Percentiles rank a stretch among this genome's conserved stretches.
phyloP scores from a whole-genome alignment of 2,888 invertebrate species.

The Catocala sponsa region DNA sequence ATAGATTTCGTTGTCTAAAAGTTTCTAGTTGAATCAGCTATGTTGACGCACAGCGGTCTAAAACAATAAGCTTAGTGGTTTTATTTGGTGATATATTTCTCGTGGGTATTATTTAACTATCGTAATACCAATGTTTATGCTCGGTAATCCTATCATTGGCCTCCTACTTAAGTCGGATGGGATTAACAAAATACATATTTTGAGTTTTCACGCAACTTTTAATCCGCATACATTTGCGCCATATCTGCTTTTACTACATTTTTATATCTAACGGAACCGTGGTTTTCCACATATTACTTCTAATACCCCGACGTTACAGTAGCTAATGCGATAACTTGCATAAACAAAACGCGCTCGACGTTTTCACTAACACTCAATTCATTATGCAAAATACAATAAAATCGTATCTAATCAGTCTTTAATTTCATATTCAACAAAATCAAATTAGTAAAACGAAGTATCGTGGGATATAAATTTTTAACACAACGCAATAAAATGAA shows the following conservation, averaged over 20 bases:
- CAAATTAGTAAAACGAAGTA: constrained; percentile 75
- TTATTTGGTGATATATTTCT: constrained; percentile 4
- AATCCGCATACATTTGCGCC: constrained; percentile 42
- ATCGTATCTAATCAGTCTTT: constrained; percentile 72
- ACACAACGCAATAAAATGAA: constrained; percentile 76
- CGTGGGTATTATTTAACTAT: constrained; percentile 7
- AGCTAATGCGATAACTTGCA: constrained; percentile 39
- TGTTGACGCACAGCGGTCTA: neutral
- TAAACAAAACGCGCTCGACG: constrained; percentile 30
- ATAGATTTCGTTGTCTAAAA: neutral
- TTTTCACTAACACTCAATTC: constrained; percentile 53
- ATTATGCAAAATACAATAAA: constrained; percentile 70
- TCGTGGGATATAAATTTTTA: constrained; percentile 76
- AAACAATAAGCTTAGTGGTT: constrained; percentile 5
- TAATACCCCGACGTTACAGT: constrained; percentile 20
- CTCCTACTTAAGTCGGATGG: constrained; percentile 43
- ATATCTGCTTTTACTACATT: constrained; percentile 36
- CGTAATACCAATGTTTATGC: constrained; percentile 8
- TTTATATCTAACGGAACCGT: constrained; percentile 37
- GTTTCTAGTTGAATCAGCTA: neutral
- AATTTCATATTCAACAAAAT: constrained; percentile 78
- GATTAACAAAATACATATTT: constrained; percentile 50
- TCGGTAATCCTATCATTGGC: constrained; percentile 38
- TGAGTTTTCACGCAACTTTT: constrained; percentile 35
- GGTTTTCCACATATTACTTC: constrained; percentile 21